These are phyloP conservation scores for Rhizoglyphus robini DNA, from an alignment of 1,140 invertebrate species.

Conservation along the genomic window DNA sequence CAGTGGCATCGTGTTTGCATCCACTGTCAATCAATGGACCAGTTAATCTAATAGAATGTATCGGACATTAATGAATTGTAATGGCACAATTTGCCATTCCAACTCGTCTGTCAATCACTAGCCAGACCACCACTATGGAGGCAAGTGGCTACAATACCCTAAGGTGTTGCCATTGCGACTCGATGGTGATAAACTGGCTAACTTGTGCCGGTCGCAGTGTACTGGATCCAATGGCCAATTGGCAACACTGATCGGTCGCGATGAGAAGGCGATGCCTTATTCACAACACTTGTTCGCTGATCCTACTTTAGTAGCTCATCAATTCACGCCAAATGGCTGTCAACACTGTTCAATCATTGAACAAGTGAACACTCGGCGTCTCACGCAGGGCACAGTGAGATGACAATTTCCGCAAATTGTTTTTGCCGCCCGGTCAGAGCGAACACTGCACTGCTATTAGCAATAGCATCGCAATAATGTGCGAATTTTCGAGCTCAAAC, in stretches of 20 bases:
- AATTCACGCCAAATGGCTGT: neutral
- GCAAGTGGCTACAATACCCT: neutral
- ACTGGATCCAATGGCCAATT: neutral
- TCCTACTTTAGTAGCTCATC: neutral
- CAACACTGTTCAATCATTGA: neutral
- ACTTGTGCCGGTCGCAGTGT: neutral
- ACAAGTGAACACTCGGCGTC: too few relatives aligned
- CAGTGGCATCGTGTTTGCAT: neutral
- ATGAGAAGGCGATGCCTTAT: neutral
- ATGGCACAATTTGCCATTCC: neutral
- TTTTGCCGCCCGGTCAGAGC: neutral
- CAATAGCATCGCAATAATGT: conserved; percentile 1
- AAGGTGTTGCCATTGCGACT: neutral
- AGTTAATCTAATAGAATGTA: conserved; percentile 11
- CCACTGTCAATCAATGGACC: neutral
- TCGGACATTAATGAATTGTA: conserved; percentile 6
- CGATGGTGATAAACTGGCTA: neutral
- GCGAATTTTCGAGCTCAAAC: neutral
- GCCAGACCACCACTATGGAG: neutral
- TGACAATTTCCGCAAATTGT: conserved; percentile 14
- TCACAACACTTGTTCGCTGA: too few relatives aligned
- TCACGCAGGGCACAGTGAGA: too few relatives aligned
- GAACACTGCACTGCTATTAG: neutral
- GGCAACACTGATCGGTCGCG: neutral
- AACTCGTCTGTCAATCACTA: neutral